A percentile compares a stretch with the other conserved stretches of the same genome.
Conservation (phyloP, 2,888 invertebrate genomes). For the Coelopa pilipes region DNA sequence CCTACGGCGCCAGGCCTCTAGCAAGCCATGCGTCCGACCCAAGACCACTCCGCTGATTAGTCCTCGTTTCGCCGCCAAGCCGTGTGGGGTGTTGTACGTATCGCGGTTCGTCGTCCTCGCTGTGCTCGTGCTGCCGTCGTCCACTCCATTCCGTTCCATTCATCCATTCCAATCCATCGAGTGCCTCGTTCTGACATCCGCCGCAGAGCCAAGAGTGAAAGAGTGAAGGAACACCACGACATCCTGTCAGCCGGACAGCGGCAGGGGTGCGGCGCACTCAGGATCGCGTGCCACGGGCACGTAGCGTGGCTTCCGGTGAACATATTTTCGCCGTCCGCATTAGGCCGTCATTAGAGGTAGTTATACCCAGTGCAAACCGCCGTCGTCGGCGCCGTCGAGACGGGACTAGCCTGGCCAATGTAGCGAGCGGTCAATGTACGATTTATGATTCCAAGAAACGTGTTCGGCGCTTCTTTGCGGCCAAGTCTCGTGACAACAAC, state of each 20-base stretch:
- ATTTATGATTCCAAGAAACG: neutral
- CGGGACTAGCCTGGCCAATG: neutral
- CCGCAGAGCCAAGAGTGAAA: no score
- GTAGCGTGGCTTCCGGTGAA: slow-evolving; percentile 8
- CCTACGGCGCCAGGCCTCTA: neutral
- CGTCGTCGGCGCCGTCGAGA: no score
- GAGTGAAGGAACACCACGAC: no score
- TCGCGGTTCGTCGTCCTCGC: neutral
- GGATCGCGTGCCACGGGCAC: neutral
- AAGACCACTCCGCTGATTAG: slow-evolving; percentile 40
- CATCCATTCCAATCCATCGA: neutral
- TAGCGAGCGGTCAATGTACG: slow-evolving; percentile 22
- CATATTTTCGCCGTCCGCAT: slow-evolving; percentile 11
- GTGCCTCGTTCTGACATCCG: neutral
- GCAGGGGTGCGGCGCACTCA: neutral
- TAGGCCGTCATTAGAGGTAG: slow-evolving; percentile 7
- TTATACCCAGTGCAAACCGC: neutral
- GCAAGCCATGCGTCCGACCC: neutral
- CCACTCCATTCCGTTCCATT: neutral
- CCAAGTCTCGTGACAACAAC: slow-evolving; percentile 15
- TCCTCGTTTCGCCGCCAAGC: slow-evolving; percentile 61
- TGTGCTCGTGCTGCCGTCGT: neutral
- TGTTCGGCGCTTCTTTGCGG: neutral
- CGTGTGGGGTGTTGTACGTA: slow-evolving; percentile 52
- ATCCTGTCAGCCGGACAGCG: neutral